Conservation (phyloP, 1,140 invertebrate genomes). For the Octopus sinensis region DNA sequence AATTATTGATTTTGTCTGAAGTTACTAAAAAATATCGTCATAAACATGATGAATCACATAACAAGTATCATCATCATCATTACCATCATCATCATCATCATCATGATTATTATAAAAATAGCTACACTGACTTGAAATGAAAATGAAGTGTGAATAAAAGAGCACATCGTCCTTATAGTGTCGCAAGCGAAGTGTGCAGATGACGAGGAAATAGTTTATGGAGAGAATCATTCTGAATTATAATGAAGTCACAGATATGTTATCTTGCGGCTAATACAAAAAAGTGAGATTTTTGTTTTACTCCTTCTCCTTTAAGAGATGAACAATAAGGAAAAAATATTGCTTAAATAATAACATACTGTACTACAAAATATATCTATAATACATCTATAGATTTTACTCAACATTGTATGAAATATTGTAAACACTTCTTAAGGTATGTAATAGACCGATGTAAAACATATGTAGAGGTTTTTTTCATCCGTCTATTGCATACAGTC, state of each 20-base stretch:
- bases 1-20: background rate
- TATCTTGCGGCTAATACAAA: background rate
- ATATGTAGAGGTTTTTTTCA: no score
- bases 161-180: background rate
- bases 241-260: background rate
- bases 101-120: background rate
- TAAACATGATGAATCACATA: slow-evolving; percentile 3
- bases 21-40: slow-evolving; percentile 3
- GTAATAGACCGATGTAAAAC: no score
- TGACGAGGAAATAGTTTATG: background rate
- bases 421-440: no score
- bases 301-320: background rate
- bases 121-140: background rate
- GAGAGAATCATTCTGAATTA: background rate
- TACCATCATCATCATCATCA: background rate
- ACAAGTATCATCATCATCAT: background rate
- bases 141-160: background rate
- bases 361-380: no score
- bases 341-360: background rate
- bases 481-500: no score
- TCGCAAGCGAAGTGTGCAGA: background rate
- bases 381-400: no score
- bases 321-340: background rate
- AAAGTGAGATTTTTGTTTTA: background rate
- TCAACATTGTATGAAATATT: no score